Conservation (phyloP, 1,140 invertebrate species). For the Oppia nitens region DNA sequence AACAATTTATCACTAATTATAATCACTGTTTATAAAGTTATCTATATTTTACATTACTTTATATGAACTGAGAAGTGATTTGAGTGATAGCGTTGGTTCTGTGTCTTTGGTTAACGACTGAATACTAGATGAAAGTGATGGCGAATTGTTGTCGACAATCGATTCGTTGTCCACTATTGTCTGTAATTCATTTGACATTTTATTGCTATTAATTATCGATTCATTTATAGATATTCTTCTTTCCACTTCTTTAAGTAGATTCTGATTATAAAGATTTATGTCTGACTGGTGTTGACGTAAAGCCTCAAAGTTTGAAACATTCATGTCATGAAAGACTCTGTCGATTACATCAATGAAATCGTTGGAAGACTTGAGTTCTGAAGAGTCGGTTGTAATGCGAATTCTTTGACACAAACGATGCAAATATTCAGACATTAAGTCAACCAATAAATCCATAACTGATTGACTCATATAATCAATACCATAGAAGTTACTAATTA, state of each 20-base stretch:
- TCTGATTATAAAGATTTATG: neutral
- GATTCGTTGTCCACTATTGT: neutral
- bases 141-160: neutral
- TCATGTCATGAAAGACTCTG: neutral
- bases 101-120: neutral
- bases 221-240: neutral
- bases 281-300: neutral
- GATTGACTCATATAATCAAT: neutral
- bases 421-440: neutral
- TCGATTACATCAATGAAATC: neutral
- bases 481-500: neutral
- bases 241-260: neutral
- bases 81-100: neutral
- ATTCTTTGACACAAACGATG: neutral
- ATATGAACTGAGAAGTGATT: neutral
- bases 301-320: neutral
- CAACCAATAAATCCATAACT: neutral
- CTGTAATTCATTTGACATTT: neutral
- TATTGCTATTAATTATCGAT: neutral
- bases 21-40: neutral
- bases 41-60: neutral
- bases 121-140: neutral
- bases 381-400: neutral
- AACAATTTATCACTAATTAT: no score
- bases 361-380: neutral